phyloP scores from a whole-genome alignment of 2,113 vertebrate species.

The Dasyprocta punctata region DNA sequence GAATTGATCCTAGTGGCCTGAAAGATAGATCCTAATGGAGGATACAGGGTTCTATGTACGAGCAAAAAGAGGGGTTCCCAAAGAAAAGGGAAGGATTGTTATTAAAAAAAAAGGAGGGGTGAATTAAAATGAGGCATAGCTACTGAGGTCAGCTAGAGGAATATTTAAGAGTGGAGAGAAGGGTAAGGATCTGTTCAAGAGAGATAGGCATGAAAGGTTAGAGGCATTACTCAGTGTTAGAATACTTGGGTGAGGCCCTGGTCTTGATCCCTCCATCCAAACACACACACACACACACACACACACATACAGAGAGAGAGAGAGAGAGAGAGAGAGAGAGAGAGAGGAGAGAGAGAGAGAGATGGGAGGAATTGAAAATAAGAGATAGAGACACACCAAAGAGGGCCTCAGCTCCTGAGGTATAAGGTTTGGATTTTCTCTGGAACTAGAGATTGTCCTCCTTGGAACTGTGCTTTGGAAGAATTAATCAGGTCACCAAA shows the following conservation, averaged over 20 bases:
- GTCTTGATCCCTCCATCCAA: background rate
- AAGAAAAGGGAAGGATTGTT: background rate
- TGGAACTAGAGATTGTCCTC: background rate
- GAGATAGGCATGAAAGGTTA: background rate
- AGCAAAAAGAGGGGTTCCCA: background rate
- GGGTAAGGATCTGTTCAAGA: background rate
- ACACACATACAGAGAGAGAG: background rate
- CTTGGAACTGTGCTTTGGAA: background rate
- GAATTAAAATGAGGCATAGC: background rate
- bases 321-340: background rate
- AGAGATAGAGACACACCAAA: background rate
- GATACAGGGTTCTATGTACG: background rate
- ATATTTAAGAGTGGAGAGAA: background rate
- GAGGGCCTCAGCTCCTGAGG: background rate
- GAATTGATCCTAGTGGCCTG: background rate
- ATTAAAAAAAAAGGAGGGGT: background rate
- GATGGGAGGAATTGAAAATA: background rate
- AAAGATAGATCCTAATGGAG: background rate
- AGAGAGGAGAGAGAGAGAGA: too few relatives aligned
- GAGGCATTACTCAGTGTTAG: background rate
- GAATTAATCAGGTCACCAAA: background rate
- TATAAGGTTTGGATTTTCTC: background rate
- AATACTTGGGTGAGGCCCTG: background rate
- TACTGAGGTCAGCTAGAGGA: too few relatives aligned
- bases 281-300: too few relatives aligned